These are phyloP conservation scores for Garrulus glandarius DNA, from an alignment of 2,797 vertebrate species.

Conservation along the genomic window DNA sequence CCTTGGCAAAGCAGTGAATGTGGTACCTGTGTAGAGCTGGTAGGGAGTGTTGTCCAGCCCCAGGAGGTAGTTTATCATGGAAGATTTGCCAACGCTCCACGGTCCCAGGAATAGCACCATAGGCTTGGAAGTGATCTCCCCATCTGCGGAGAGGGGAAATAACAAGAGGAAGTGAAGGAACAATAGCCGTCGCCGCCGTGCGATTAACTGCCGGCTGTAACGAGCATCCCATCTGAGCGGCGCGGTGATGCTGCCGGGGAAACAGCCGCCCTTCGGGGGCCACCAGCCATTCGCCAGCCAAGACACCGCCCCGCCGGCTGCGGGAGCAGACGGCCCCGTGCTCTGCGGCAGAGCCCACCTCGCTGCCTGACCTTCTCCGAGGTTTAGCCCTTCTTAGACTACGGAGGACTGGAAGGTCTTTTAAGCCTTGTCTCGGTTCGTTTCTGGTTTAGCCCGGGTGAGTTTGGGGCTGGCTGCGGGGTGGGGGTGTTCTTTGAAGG, in stretches of 20 bases:
- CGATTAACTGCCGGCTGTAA: background rate
- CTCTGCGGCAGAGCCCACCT: background rate
- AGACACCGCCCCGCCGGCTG: background rate
- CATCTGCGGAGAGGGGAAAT: slow-evolving; percentile 80
- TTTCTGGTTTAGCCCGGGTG: background rate
- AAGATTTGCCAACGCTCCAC: slow-evolving; percentile 98
- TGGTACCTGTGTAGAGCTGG: slow-evolving; percentile 89
- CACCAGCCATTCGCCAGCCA: slow-evolving; percentile 4
- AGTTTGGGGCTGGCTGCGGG: background rate
- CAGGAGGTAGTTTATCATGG: slow-evolving; percentile 99
- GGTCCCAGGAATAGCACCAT: slow-evolving; percentile 98
- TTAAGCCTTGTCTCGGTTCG: background rate
- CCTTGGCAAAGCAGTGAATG: background rate
- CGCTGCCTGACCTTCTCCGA: background rate
- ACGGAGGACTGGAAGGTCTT: background rate
- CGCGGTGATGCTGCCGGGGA: background rate
- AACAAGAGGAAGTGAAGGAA: slow-evolving; percentile 48
- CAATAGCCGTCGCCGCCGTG: background rate
- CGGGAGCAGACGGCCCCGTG: background rate
- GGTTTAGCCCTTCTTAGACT: background rate
- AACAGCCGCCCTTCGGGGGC: background rate
- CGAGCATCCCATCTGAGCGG: background rate
- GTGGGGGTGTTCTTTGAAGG: background rate
- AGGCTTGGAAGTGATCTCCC: slow-evolving; percentile 97
- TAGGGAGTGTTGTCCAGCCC: slow-evolving; percentile 91